phyloP scores from a whole-genome alignment of 1,140 invertebrate species.

The Conus betulinus region DNA sequence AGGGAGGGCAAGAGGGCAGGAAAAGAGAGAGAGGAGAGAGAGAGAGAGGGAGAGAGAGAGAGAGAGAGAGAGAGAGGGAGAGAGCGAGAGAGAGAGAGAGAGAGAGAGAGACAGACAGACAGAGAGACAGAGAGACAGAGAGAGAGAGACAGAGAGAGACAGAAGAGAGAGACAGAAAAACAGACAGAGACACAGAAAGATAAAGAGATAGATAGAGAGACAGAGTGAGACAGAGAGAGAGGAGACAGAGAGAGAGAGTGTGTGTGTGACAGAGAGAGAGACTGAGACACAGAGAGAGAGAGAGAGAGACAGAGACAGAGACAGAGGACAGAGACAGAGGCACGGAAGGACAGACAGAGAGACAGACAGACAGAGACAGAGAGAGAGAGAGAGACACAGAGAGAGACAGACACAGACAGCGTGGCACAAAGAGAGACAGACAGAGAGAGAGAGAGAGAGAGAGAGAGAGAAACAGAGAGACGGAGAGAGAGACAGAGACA shows the following conservation, averaged over 20 bases:
- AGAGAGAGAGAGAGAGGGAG: background rate
- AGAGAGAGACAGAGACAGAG: background rate
- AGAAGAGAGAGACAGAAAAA: background rate
- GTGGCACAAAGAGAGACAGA: background rate
- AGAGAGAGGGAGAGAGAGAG: background rate
- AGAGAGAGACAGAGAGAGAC: background rate
- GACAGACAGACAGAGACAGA: background rate
- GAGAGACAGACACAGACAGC: background rate
- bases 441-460: background rate
- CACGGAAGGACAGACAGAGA: background rate
- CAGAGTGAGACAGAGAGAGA: background rate
- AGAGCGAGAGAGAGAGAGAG: background rate
- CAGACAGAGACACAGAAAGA: slow-evolving; percentile 11
- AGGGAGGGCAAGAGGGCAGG: background rate
- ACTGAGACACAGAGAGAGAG: background rate
- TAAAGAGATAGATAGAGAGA: background rate
- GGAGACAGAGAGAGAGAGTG: background rate
- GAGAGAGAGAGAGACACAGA: slow-evolving; percentile 20
- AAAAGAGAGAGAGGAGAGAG: background rate
- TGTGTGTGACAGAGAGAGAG: background rate
- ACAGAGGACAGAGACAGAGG: background rate
- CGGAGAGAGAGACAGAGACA: background rate
- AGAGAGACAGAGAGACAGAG: slow-evolving; percentile 3
- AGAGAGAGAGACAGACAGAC: slow-evolving; percentile 6
- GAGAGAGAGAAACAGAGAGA: slow-evolving; percentile 7